phyloP scores from a whole-genome alignment of 2,113 vertebrate genomes.

The Halcyon malimbica region DNA sequence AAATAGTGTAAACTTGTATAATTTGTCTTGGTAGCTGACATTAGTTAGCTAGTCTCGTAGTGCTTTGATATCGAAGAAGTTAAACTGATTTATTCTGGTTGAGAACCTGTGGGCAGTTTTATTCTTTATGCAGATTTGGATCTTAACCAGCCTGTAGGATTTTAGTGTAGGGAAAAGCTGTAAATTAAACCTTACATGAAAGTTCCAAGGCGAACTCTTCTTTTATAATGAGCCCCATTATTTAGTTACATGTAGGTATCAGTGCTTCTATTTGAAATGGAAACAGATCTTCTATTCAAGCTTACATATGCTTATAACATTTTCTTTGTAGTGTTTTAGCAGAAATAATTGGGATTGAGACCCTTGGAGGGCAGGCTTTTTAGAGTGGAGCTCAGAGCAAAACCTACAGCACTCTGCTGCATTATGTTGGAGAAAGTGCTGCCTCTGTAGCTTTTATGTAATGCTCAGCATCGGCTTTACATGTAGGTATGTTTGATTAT shows the following conservation, averaged over 20 bases:
- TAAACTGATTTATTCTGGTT: neutral
- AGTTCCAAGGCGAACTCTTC: neutral
- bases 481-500: slow-evolving; percentile 24
- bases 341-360: neutral
- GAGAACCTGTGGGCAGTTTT: neutral
- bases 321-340: neutral
- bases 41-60: neutral
- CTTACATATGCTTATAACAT: neutral
- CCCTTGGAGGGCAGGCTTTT: neutral
- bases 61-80: neutral
- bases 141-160: neutral
- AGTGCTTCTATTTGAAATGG: neutral
- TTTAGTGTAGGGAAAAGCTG: neutral
- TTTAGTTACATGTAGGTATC: neutral
- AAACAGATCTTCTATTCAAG: neutral
- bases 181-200: neutral
- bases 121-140: neutral
- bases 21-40: neutral
- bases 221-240: neutral
- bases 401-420: neutral
- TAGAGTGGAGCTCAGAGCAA: neutral
- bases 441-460: slow-evolving; percentile 30
- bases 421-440: neutral
- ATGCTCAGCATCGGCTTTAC: slow-evolving; percentile 24
- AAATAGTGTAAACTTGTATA: neutral